phyloP scores from a whole-genome alignment of 2,113 vertebrate species.

The Hippolais icterina region DNA sequence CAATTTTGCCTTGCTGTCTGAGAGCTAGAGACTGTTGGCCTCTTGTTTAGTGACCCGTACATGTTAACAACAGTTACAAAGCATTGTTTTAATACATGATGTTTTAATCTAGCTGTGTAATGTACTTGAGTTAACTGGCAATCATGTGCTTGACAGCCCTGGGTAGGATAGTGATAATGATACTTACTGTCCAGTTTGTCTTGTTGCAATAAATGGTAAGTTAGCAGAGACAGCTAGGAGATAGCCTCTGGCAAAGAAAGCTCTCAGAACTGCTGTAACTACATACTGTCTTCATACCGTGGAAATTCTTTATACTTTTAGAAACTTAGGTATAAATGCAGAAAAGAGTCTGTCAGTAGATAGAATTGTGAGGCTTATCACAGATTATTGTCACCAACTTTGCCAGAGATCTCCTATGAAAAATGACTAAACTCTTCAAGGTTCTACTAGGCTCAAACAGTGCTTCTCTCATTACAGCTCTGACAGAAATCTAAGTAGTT shows the following conservation, averaged over 20 bases:
- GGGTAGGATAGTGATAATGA: not conserved
- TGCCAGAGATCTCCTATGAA: not conserved
- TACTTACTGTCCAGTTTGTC: not conserved
- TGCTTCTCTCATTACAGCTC: not conserved
- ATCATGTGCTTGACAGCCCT: not conserved
- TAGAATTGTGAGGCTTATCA: not conserved
- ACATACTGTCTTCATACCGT: not conserved
- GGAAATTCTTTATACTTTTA: not conserved
- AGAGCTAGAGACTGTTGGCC: not conserved
- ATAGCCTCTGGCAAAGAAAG: not conserved
- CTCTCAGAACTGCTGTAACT: not conserved
- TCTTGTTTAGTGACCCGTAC: not conserved
- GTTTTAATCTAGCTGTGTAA: not conserved
- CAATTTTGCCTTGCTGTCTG: not conserved
- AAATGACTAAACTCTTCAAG: not conserved
- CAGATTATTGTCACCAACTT: not conserved
- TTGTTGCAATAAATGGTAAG: not conserved
- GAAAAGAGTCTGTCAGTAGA: not conserved
- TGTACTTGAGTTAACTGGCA: not conserved
- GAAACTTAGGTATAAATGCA: not conserved
- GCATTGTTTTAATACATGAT: not conserved
- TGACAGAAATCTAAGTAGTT: not conserved
- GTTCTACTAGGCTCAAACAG: not conserved
- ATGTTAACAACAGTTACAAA: not conserved
- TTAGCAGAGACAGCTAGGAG: not conserved